Conservation (phyloP, 2,888 invertebrate species). For the Scaptomyza caliginosa region DNA sequence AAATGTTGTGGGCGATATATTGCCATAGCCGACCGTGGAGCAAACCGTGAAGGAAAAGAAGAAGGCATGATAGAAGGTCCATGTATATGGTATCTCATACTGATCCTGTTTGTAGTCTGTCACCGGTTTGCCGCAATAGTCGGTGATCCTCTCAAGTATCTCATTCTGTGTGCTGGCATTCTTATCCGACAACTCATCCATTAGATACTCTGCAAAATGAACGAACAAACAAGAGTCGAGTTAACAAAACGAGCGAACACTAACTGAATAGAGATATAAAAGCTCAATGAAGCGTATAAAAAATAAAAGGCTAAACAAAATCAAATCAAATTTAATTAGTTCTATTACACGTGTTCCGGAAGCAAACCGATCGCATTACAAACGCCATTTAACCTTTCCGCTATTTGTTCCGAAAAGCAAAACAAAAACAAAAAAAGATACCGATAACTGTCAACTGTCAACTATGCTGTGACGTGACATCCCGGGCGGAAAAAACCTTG, state of each 20-base stretch:
- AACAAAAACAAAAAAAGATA: not conserved
- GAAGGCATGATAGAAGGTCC: conserved; percentile 96
- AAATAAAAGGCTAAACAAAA: not conserved
- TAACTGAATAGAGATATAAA: not conserved
- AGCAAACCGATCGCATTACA: conserved; percentile 52
- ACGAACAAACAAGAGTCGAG: not conserved
- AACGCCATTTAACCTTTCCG: conserved; percentile 67
- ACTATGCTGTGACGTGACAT: conserved; percentile 9
- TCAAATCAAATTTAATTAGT: conserved; percentile 65
- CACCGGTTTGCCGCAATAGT: conserved; percentile 91
- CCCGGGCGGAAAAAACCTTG: conserved; percentile 1
- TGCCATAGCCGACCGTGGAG: conserved; percentile 96
- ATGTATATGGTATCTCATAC: conserved; percentile 87
- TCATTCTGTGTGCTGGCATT: conserved; percentile 76
- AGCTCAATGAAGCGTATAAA: conserved; percentile 50
- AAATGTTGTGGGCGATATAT: conserved; percentile 92
- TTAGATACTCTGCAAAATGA: conserved; percentile 76
- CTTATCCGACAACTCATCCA: conserved; percentile 77
- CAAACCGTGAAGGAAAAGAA: conserved; percentile 96
- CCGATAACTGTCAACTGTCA: conserved; percentile 19
- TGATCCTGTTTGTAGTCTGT: conserved; percentile 87
- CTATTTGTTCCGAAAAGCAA: conserved; percentile 28
- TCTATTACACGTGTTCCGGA: conserved; percentile 71
- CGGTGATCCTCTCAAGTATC: conserved; percentile 85
- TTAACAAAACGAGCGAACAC: not conserved